A percentile compares a stretch with the other conserved stretches of the same genome.
These are phyloP conservation scores for Crossocerus cetratus DNA, from an alignment of 2,888 invertebrate genomes.

Conservation along the genomic window DNA sequence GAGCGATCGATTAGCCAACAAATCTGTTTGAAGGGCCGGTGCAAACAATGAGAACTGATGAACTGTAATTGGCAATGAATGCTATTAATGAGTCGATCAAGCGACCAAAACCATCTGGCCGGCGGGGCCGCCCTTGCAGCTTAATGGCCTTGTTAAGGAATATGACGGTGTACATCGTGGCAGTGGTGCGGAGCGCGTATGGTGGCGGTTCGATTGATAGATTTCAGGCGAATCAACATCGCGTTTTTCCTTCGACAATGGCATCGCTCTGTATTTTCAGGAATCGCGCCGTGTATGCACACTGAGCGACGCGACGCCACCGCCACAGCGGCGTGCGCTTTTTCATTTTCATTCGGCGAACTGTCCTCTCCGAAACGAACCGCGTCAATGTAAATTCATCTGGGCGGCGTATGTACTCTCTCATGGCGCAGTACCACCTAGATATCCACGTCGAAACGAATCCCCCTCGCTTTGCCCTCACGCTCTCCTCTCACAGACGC, in stretches of 20 bases:
- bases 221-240: conserved; percentile 1
- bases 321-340: neutral
- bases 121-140: no score
- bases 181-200: neutral
- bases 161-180: neutral
- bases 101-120: no score
- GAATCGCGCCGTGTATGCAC: neutral
- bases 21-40: no score
- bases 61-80: neutral
- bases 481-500: no score
- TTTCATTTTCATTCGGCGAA: conserved; percentile 8
- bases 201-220: neutral
- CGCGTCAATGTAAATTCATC: conserved; percentile 3
- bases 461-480: no score
- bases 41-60: no score
- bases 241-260: neutral
- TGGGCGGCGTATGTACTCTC: neutral
- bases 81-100: neutral
- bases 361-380: neutral
- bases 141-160: no score
- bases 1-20: no score
- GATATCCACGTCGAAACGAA: no score
- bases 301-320: no score
- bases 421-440: no score
- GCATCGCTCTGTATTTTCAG: neutral